A percentile compares a stretch with the other conserved stretches of the same genome.
phyloP scores from a whole-genome alignment of 2,113 vertebrate genomes.

The Podilymbus podiceps region DNA sequence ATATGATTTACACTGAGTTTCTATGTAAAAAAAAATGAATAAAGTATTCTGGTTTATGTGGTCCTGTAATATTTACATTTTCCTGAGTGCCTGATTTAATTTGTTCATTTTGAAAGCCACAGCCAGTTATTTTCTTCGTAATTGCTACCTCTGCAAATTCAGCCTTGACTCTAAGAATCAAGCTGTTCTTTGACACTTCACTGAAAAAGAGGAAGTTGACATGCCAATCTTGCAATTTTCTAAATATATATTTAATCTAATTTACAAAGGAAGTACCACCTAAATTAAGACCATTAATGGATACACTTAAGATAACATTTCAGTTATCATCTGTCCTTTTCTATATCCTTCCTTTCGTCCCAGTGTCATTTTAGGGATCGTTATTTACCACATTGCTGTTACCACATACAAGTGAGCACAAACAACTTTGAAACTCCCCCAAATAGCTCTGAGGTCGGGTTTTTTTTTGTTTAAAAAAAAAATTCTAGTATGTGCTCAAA shows the following conservation, averaged over 20 bases:
- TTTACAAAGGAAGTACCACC: neutral
- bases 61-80: neutral
- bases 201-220: neutral
- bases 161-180: neutral
- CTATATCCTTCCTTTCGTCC: neutral
- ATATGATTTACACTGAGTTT: neutral
- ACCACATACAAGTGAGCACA: neutral
- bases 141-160: slow-evolving; percentile 14
- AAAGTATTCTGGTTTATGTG: neutral
- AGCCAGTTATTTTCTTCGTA: neutral
- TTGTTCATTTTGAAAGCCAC: neutral
- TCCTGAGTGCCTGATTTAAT: neutral
- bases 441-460: neutral
- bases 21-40: neutral
- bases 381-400: neutral
- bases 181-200: neutral
- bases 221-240: neutral
- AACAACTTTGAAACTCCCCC: neutral
- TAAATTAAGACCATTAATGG: neutral
- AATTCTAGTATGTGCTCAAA: neutral
- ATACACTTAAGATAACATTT: neutral
- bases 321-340: neutral
- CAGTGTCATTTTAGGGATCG: neutral
- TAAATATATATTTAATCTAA: neutral
- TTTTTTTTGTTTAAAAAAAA: neutral